phyloP scores from a whole-genome alignment of 1,140 invertebrate species.

The Pseudomyrmex pallidus region DNA sequence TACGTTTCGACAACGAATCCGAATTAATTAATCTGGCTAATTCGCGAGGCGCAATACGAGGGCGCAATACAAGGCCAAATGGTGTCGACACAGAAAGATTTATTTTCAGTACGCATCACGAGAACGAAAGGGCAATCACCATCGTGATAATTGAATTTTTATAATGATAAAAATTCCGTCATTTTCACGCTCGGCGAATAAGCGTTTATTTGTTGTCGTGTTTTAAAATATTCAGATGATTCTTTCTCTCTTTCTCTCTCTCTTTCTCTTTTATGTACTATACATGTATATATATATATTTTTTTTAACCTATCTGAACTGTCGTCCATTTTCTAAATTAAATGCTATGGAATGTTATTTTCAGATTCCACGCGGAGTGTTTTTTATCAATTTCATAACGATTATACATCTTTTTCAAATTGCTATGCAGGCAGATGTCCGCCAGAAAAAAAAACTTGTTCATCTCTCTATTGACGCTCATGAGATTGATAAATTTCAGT shows the following conservation, averaged over 20 bases:
- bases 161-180: constrained; percentile 40
- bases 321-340: constrained; percentile 35
- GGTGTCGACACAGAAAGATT: constrained; percentile 42
- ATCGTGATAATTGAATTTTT: constrained; percentile 58
- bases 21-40: constrained; percentile 75
- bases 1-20: constrained; percentile 68
- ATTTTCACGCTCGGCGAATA: background rate
- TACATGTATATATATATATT: no score
- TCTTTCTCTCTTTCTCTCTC: background rate
- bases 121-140: constrained; percentile 35
- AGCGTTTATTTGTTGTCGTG: constrained; percentile 42
- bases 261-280: no score
- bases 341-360: constrained; percentile 26
- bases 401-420: constrained; percentile 28
- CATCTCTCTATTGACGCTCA: constrained; percentile 36
- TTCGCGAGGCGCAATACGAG: constrained; percentile 59
- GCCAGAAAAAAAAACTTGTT: constrained; percentile 13
- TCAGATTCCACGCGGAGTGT: background rate
- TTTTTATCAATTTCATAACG: background rate
- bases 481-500: constrained; percentile 47
- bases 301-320: background rate
- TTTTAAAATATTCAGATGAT: constrained; percentile 19
- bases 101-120: constrained; percentile 39
- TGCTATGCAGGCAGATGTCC: background rate
- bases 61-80: constrained; percentile 55